Percentiles rank a stretch among this genome's conserved stretches.
Conservation (phyloP, 2,888 invertebrate genomes). For the Xylocampa areola region DNA sequence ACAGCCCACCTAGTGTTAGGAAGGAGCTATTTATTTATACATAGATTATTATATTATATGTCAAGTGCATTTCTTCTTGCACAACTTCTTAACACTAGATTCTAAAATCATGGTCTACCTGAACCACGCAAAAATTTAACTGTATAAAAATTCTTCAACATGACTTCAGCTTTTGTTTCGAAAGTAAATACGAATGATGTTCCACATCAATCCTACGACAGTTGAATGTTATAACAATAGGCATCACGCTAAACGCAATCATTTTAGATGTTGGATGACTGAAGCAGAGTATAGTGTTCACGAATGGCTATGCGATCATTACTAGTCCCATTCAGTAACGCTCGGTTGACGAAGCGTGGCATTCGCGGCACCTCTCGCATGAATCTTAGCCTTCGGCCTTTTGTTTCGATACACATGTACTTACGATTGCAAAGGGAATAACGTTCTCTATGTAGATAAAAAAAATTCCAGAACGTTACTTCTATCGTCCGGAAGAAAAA, state of each 20-base stretch:
- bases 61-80: too few species aligned
- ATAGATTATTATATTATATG: too few species aligned
- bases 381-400: constrained; percentile 68
- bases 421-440: constrained; percentile 33
- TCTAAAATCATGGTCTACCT: too few species aligned
- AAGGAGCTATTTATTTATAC: too few species aligned
- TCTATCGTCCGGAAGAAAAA: neutral
- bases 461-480: constrained; percentile 1
- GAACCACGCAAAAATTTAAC: too few species aligned
- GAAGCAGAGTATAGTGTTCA: constrained; percentile 49
- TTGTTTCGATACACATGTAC: constrained; percentile 47
- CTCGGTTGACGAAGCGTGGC: constrained; percentile 79
- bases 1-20: too few species aligned
- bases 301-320: constrained; percentile 67
- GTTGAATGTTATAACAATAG: constrained; percentile 26
- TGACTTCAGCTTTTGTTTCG: constrained; percentile 3
- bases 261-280: constrained; percentile 46
- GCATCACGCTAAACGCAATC: constrained; percentile 40
- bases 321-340: constrained; percentile 80
- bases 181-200: constrained; percentile 31
- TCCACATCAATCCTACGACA: constrained; percentile 24
- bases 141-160: constrained; percentile 6
- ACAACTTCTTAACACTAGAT: too few species aligned
- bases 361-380: constrained; percentile 67
- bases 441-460: neutral